These are phyloP conservation scores for Lepisosteus osseus DNA, from an alignment of 2,113 vertebrate genomes.

Conservation along the genomic window DNA sequence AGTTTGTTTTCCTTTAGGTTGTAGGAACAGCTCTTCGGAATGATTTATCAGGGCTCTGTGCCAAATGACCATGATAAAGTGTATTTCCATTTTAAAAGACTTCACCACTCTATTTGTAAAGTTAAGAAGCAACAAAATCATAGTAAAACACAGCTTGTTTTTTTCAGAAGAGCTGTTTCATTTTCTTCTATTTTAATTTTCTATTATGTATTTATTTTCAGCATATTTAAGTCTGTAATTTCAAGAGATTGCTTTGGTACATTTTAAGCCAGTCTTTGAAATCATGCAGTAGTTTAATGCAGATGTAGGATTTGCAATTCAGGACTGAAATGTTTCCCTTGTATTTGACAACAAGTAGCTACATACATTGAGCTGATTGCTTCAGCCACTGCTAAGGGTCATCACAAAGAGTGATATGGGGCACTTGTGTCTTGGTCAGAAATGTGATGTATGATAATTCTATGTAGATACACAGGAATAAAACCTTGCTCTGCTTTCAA, in stretches of 20 bases:
- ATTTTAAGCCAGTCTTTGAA: conserved; percentile 37
- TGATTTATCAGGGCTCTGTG: conserved; percentile 68
- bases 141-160: no score
- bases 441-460: no score
- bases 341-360: no score
- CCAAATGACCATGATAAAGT: conserved; percentile 72
- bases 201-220: conserved; percentile 39
- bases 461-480: no score
- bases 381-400: no score
- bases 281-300: conserved; percentile 52
- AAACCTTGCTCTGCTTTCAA: no score
- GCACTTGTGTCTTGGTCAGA: no score
- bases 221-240: conserved; percentile 49
- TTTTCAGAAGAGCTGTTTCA: no score
- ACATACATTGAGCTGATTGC: no score
- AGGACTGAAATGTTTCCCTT: no score
- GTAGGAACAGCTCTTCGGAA: conserved; percentile 46
- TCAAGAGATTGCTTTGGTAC: conserved; percentile 40
- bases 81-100: conserved; percentile 69
- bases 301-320: conserved; percentile 19
- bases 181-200: no score
- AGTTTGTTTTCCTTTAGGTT: conserved; percentile 67
- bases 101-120: conserved; percentile 59
- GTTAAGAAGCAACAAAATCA: conserved; percentile 35
- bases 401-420: no score